A percentile compares a stretch with the other conserved stretches of the same genome.
Conservation (phyloP, 2,888 invertebrate genomes). For the Noctua janthina region DNA sequence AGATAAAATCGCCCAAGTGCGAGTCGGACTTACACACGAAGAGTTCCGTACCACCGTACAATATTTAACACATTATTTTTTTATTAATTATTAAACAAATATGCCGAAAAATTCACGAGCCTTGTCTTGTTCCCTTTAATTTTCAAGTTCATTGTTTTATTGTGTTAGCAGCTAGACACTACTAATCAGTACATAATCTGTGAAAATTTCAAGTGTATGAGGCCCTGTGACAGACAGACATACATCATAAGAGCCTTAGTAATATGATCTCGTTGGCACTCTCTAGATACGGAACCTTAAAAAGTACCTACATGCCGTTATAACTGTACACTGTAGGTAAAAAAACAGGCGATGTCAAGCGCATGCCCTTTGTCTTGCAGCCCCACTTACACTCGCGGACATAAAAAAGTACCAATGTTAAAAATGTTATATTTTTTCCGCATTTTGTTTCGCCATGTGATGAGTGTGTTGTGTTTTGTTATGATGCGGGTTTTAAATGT, state of each 20-base stretch:
- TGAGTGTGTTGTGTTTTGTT: slow-evolving; percentile 38
- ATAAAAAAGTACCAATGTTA: slow-evolving; percentile 48
- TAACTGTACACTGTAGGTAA: slow-evolving; percentile 44
- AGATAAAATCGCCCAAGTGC: not conserved
- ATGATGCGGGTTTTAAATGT: slow-evolving; percentile 39
- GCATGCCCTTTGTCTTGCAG: slow-evolving; percentile 69
- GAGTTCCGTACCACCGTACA: not conserved
- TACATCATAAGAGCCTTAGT: not conserved
- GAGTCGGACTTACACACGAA: not conserved
- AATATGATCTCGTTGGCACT: not conserved
- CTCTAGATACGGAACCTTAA: not conserved
- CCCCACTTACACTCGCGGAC: slow-evolving; percentile 63
- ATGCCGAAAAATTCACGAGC: not conserved
- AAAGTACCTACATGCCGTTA: slow-evolving; percentile 40
- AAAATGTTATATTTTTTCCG: slow-evolving; percentile 48
- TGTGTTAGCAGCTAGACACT: not conserved
- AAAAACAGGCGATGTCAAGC: slow-evolving; percentile 71
- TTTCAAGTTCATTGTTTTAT: not conserved
- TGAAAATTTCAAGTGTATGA: not conserved
- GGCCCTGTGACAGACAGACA: not conserved
- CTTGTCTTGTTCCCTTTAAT: not conserved
- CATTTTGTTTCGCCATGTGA: slow-evolving; percentile 46
- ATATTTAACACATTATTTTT: not conserved
- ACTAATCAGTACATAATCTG: not conserved
- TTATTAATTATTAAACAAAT: not conserved